Conservation (phyloP, 1,140 invertebrate genomes). For the Penaeus indicus region DNA sequence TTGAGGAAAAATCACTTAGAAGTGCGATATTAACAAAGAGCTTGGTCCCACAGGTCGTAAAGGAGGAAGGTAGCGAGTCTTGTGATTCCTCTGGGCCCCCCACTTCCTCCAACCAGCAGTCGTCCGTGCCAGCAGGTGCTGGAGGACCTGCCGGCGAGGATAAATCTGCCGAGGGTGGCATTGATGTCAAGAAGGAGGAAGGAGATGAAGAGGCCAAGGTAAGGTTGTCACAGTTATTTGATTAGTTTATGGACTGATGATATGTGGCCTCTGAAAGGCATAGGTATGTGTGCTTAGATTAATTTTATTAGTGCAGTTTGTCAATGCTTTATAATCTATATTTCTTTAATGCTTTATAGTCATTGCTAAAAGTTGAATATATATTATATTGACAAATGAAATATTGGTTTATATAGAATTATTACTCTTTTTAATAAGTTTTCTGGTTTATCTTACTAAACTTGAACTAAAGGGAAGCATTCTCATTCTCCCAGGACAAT, state of each 20-base stretch:
- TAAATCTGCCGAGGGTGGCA: conserved; percentile 46
- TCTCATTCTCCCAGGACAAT: conserved; percentile 41
- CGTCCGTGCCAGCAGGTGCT: not conserved
- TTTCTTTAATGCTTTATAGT: no score
- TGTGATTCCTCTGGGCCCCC: conserved; percentile 62
- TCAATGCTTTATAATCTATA: no score
- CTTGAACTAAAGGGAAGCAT: not conserved
- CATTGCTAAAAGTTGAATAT: no score
- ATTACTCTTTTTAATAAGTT: no score
- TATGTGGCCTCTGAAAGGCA: no score
- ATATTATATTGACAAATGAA: no score
- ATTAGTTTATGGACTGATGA: not conserved
- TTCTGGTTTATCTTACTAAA: no score
- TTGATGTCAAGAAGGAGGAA: conserved; percentile 76
- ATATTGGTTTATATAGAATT: no score
- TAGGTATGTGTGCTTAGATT: no score
- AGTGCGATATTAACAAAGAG: not conserved
- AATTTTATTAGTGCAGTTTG: no score
- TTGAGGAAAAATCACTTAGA: not conserved
- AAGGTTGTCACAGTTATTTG: not conserved
- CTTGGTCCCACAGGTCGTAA: conserved; percentile 49
- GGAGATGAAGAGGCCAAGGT: conserved; percentile 72
- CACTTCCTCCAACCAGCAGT: conserved; percentile 36
- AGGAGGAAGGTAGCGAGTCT: conserved; percentile 65
- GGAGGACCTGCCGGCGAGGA: conserved; percentile 45